These are phyloP conservation scores for Masticophis lateralis DNA, from an alignment of 2,797 vertebrate genomes.

Conservation along the genomic window DNA sequence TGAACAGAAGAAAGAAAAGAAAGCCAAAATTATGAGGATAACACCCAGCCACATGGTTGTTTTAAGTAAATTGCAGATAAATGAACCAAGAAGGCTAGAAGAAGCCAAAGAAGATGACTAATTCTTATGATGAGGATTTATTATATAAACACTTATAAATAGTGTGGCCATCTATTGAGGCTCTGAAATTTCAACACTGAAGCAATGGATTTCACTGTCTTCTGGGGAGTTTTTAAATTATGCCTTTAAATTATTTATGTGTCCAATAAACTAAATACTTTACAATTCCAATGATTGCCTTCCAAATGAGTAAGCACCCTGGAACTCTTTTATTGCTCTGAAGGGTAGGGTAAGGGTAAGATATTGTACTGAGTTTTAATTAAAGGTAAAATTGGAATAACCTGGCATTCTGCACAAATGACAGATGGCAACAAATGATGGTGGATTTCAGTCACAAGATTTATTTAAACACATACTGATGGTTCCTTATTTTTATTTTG, in stretches of 20 bases:
- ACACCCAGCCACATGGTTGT: background rate
- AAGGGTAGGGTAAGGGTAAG: background rate
- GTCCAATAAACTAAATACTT: background rate
- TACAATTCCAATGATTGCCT: background rate
- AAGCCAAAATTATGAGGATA: background rate
- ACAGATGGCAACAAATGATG: background rate
- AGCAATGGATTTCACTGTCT: background rate
- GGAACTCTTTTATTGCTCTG: background rate
- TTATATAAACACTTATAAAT: background rate
- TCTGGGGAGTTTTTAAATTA: background rate
- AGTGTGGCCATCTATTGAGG: background rate
- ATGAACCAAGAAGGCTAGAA: background rate
- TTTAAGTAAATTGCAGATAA: background rate
- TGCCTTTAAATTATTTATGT: background rate
- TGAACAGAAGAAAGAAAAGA: background rate
- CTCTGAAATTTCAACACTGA: background rate
- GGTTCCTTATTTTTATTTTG: background rate
- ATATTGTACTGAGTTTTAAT: background rate
- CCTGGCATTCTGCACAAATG: background rate
- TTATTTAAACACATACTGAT: background rate
- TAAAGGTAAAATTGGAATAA: background rate
- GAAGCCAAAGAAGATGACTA: background rate
- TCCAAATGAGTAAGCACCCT: background rate
- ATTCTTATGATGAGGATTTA: background rate
- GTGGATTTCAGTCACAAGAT: background rate